Conservation (phyloP, 2,797 vertebrate genomes). For the Rachycentron canadum region DNA sequence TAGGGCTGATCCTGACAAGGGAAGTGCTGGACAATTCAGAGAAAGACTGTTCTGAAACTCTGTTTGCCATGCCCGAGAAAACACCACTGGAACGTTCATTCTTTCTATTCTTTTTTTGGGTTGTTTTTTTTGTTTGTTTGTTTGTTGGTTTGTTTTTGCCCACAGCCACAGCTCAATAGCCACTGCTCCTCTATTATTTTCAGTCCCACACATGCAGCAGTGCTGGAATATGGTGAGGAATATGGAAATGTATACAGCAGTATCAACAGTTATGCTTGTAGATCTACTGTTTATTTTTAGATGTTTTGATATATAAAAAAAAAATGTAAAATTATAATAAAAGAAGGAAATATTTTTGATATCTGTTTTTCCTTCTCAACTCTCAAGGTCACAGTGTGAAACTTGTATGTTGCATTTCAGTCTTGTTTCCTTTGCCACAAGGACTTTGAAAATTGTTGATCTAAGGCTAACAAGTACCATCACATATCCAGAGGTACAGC, state of each 20-base stretch:
- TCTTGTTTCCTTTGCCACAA: neutral
- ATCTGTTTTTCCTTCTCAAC: slow-evolving; percentile 44
- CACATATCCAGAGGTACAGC: neutral
- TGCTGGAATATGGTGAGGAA: slow-evolving; percentile 48
- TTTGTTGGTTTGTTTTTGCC: slow-evolving; percentile 49
- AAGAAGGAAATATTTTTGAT: slow-evolving; percentile 72
- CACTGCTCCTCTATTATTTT: slow-evolving; percentile 50
- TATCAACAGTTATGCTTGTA: slow-evolving; percentile 57
- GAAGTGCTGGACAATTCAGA: slow-evolving; percentile 56
- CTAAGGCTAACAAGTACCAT: neutral
- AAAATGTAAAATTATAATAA: slow-evolving; percentile 74
- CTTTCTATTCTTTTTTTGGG: slow-evolving; percentile 44
- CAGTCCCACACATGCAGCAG: slow-evolving; percentile 61
- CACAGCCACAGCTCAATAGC: slow-evolving; percentile 56
- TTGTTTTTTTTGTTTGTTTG: slow-evolving; percentile 12
- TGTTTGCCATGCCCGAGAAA: slow-evolving; percentile 44
- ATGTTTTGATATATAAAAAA: slow-evolving; percentile 79
- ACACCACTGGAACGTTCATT: slow-evolving; percentile 31
- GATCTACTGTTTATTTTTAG: slow-evolving; percentile 66
- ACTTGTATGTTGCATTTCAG: slow-evolving; percentile 5
- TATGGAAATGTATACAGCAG: slow-evolving; percentile 47
- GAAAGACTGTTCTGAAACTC: slow-evolving; percentile 52
- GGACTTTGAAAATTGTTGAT: neutral
- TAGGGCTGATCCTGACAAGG: slow-evolving; percentile 41
- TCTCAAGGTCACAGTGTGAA: neutral